Evolutionary conservation across 2,797 vertebrate genomes (phyloP).

Genomic region (Enteromius treurensis): DNA sequence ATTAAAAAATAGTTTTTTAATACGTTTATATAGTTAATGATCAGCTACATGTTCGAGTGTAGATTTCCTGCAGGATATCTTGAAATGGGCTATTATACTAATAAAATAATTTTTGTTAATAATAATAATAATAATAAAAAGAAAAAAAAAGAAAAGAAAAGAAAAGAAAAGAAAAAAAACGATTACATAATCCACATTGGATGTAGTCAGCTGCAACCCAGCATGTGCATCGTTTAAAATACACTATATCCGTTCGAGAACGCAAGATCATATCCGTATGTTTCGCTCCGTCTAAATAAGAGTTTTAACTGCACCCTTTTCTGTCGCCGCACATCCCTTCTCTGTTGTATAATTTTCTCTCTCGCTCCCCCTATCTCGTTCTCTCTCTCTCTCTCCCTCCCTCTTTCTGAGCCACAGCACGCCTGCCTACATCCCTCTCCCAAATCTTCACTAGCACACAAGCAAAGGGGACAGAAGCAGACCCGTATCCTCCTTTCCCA

Average conservation of each 20-base stretch:
- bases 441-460: slow-evolving; percentile 62
- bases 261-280: slow-evolving; percentile 17
- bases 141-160: too few relatives aligned
- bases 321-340: slow-evolving; percentile 56
- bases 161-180: background rate
- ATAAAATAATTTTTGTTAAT: background rate
- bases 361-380: slow-evolving; percentile 36
- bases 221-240: background rate
- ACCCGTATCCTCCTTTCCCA: slow-evolving; percentile 51
- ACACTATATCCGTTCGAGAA: background rate
- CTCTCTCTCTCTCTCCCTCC: slow-evolving; percentile 51
- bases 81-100: background rate
- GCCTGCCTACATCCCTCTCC: slow-evolving; percentile 50
- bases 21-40: background rate
- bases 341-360: slow-evolving; percentile 62
- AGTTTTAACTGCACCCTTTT: slow-evolving; percentile 48
- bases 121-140: too few relatives aligned
- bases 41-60: background rate
- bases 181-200: slow-evolving; percentile 30
- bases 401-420: slow-evolving; percentile 56
- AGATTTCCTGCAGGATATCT: background rate
- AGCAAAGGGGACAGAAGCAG: slow-evolving; percentile 64
- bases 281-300: slow-evolving; percentile 39
- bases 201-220: background rate
- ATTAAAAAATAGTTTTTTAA: background rate